Percentiles rank a stretch among this genome's conserved stretches.
These are phyloP conservation scores for Dryocosmus kuriphilus DNA, from an alignment of 2,888 invertebrate species.

Conservation along the genomic window DNA sequence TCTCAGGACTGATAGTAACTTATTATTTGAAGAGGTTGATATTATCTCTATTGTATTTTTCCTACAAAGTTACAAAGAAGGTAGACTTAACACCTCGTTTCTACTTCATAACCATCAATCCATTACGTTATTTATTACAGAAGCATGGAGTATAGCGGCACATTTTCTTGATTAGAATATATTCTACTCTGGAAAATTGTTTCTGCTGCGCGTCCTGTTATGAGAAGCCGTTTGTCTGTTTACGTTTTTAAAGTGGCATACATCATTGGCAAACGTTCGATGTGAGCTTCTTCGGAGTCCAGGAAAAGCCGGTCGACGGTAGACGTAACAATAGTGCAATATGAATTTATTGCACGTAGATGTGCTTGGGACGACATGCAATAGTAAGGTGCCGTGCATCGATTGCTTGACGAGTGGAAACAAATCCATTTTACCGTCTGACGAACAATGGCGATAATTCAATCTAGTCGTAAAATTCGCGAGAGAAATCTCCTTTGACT, in stretches of 20 bases:
- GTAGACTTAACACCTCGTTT: not conserved
- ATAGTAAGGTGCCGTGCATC: constrained; percentile 52
- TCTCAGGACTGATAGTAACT: too few relatives aligned
- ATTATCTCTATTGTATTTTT: not conserved
- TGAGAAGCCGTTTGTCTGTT: not conserved
- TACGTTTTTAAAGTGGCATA: not conserved
- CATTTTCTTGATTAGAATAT: too few relatives aligned
- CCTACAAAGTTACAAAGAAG: not conserved
- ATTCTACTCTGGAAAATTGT: not conserved
- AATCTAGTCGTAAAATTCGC: constrained; percentile 34
- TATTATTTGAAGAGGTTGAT: not conserved
- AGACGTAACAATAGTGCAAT: constrained; percentile 56
- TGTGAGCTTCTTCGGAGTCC: constrained; percentile 47
- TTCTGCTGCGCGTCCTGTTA: not conserved
- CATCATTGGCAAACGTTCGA: constrained; percentile 8
- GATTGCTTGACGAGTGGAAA: constrained; percentile 49
- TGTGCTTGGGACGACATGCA: constrained; percentile 51
- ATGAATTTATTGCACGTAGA: constrained; percentile 62
- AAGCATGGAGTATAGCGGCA: not conserved
- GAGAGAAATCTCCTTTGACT: constrained; percentile 1
- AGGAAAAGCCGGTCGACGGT: constrained; percentile 45
- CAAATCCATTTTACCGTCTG: constrained; percentile 2
- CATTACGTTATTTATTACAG: not conserved
- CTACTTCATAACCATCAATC: not conserved
- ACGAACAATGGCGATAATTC: constrained; percentile 37